Evolutionary conservation across 2,888 invertebrate genomes (phyloP), one percentile per base, ranked within the genome.

Genomic region (Netelia inedita): DNA sequence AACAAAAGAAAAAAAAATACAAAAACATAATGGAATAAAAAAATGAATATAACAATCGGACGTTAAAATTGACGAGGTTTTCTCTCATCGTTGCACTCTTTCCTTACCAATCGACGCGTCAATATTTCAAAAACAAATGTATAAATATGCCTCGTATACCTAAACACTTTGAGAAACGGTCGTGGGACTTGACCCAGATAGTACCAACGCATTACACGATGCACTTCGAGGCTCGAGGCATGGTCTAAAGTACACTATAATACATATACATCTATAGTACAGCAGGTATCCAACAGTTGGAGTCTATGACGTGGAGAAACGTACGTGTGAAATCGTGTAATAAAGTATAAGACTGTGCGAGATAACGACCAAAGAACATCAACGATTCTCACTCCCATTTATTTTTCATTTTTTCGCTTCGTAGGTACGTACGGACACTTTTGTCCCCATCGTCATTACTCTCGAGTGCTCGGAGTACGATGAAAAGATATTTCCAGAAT

Each of bases 101-200:
- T 57, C 19, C 16, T 57, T 19, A 5, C 19, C 9, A 9, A 19
- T 10, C 16, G 71, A 21, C 55, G 28, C 16, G 55, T 71, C 35
- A 35, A 55, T 55, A 71, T 35, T 41, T 6, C 71, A 57, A 16
- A 71, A 14, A 16, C n/a, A 57, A 55, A 57, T 57, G 16, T 57
- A 19, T 57, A 19, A 57, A 19, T 57, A 19, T 19, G 3, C 16
- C n/a, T 28, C n/a, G n/a, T 57, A 28, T 55, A 23, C 55, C 75
- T 65, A 75, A 76, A 76, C 63, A 57, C 43, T 43, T 68, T 11
- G 53, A 53, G 50, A n/a, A 35, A 63, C 74, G 59, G 66, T 68
- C 74, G 81, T 81, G 81, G 19, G 74, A 81, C 53, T 59, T 76
- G 74, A 81, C 81, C 81, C 76, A 75, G 68, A 81, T 69, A n/a